Conservation (phyloP, 2,888 invertebrate genomes). For the Heliconius cydno region DNA sequence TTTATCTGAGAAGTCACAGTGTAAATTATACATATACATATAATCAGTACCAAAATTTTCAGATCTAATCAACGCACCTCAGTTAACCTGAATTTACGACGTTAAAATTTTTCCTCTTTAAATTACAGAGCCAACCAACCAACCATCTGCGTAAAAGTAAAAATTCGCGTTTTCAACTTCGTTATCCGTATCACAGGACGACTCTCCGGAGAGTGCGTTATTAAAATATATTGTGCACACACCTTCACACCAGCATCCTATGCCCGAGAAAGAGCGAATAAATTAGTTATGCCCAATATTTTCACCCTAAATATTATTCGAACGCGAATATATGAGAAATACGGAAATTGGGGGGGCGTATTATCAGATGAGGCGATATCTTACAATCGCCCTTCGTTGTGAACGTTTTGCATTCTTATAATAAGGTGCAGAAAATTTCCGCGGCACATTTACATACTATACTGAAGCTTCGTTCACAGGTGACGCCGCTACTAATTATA, state of each 20-base stretch:
- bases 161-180: slow-evolving; percentile 75
- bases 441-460: slow-evolving; percentile 75
- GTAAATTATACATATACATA: slow-evolving; percentile 46
- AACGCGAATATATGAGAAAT: slow-evolving; percentile 68
- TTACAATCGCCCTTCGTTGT: slow-evolving; percentile 58
- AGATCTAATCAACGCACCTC: slow-evolving; percentile 51
- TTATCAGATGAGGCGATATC: slow-evolving; percentile 76
- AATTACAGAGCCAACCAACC: slow-evolving; percentile 64
- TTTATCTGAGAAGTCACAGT: slow-evolving; percentile 14
- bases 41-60: slow-evolving; percentile 47
- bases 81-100: slow-evolving; percentile 59
- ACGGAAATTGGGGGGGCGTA: slow-evolving; percentile 77
- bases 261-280: slow-evolving; percentile 67
- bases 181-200: slow-evolving; percentile 73
- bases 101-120: slow-evolving; percentile 57
- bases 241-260: slow-evolving; percentile 67
- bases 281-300: slow-evolving; percentile 80
- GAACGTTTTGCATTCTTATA: slow-evolving; percentile 71
- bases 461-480: slow-evolving; percentile 73
- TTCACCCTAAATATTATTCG: slow-evolving; percentile 78
- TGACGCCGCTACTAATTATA: slow-evolving; percentile 78
- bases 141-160: slow-evolving; percentile 68
- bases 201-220: slow-evolving; percentile 76
- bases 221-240: slow-evolving; percentile 80
- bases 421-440: slow-evolving; percentile 77